phyloP scores from a whole-genome alignment of 2,888 invertebrate species.

The Galerucella pusilla region DNA sequence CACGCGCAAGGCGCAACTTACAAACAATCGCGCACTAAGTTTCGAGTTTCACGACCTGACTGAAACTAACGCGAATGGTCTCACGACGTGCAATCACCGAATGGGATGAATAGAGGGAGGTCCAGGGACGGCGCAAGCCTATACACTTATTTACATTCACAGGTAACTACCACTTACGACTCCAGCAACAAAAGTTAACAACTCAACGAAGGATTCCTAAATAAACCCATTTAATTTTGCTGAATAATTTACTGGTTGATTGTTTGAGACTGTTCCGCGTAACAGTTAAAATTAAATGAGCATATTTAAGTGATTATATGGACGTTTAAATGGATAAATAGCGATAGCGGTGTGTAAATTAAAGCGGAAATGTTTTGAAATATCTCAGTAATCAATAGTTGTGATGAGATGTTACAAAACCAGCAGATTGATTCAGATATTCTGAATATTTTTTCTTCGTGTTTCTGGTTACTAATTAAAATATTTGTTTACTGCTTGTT shows the following conservation, averaged over 20 bases:
- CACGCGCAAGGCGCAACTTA: constrained; percentile 36
- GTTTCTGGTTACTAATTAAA: constrained; percentile 3
- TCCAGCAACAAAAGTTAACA: background rate
- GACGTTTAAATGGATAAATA: constrained; percentile 27
- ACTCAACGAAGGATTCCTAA: background rate
- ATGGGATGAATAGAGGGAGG: constrained; percentile 35
- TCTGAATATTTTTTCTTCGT: constrained; percentile 2
- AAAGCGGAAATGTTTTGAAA: constrained; percentile 30
- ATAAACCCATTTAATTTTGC: background rate
- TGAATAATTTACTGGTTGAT: background rate
- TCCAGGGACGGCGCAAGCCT: constrained; percentile 36
- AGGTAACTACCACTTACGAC: background rate
- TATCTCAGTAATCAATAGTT: constrained; percentile 20
- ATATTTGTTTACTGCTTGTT: background rate
- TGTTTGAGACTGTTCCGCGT: constrained; percentile 9
- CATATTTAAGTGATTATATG: constrained; percentile 23
- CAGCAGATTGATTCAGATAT: constrained; percentile 3
- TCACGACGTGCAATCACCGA: constrained; percentile 41
- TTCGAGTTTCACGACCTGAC: constrained; percentile 43
- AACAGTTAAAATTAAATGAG: constrained; percentile 9
- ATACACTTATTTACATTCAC: background rate
- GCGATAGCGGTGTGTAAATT: constrained; percentile 29
- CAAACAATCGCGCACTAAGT: constrained; percentile 27
- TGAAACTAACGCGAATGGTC: constrained; percentile 48
- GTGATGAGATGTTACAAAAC: constrained; percentile 13